Evolutionary conservation across 2,888 invertebrate genomes (phyloP).

Genomic region (Muscina levida): DNA sequence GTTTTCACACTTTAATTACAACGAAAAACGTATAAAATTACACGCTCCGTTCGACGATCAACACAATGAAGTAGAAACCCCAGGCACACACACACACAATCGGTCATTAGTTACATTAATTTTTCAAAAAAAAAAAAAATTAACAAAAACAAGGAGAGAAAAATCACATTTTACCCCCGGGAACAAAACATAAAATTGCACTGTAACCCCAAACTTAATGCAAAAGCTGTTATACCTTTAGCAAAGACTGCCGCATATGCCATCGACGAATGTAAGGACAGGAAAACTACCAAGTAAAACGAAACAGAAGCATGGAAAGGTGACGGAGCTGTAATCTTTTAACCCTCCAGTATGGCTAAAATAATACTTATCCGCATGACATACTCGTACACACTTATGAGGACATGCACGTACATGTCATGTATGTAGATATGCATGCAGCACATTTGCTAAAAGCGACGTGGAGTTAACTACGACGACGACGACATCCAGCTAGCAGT

Average conservation of each 20-base stretch:
- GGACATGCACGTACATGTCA: too few relatives aligned
- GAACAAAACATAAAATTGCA: constrained; percentile 10
- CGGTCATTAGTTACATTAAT: constrained; percentile 36
- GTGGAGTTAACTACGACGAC: not conserved
- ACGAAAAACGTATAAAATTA: constrained; percentile 27
- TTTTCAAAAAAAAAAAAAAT: constrained; percentile 19
- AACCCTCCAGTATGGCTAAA: constrained; percentile 39
- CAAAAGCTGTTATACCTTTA: constrained; percentile 17
- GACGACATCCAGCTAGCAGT: not conserved
- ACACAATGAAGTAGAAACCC: not conserved
- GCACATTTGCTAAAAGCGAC: not conserved
- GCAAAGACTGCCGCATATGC: constrained; percentile 8
- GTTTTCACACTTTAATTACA: constrained; percentile 46
- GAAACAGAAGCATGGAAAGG: constrained; percentile 32
- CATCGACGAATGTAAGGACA: not conserved
- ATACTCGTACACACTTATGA: too few relatives aligned
- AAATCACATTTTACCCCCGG: constrained; percentile 13
- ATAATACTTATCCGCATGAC: constrained; percentile 16
- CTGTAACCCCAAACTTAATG: constrained; percentile 19
- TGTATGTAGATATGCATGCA: too few relatives aligned
- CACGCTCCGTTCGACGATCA: constrained; percentile 17
- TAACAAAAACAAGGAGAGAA: constrained; percentile 1
- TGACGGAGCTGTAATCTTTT: constrained; percentile 51
- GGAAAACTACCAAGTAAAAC: not conserved
- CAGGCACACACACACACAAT: not conserved